Conservation (phyloP, 2,113 vertebrate genomes). For the Manacus vitellinus region DNA sequence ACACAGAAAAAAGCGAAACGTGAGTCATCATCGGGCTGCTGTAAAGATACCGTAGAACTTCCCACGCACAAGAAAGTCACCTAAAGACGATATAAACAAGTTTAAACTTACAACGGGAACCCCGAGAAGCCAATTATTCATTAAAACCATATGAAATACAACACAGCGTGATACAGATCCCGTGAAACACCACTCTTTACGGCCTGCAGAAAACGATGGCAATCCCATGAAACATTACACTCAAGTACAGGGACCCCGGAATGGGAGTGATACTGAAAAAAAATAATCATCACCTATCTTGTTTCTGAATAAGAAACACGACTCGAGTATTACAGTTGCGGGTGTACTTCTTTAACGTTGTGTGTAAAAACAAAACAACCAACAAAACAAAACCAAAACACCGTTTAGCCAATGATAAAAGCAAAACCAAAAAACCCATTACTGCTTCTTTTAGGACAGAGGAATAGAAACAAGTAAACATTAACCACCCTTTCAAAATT, state of each 20-base stretch:
- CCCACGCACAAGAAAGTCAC: background rate
- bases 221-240: background rate
- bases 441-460: background rate
- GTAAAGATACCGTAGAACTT: background rate
- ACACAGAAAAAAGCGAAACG: background rate
- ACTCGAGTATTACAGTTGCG: fast-evolving
- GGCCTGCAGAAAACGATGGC: background rate
- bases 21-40: conserved; percentile 23
- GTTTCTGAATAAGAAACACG: background rate
- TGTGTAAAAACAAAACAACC: background rate
- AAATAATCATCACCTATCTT: background rate
- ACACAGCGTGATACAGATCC: background rate
- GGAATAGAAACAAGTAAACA: background rate
- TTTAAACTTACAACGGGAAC: background rate
- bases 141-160: background rate
- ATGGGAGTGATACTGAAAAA: background rate
- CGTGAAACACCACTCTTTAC: background rate
- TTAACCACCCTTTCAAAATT: background rate
- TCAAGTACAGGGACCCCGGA: background rate
- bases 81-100: background rate
- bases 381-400: background rate
- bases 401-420: background rate
- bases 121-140: background rate
- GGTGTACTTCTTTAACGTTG: background rate
- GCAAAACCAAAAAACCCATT: background rate